Evolutionary conservation across 2,797 vertebrate species (phyloP), one percentile per base, ranked within the genome.

Genomic region (Podarcis lilfordi): DNA sequence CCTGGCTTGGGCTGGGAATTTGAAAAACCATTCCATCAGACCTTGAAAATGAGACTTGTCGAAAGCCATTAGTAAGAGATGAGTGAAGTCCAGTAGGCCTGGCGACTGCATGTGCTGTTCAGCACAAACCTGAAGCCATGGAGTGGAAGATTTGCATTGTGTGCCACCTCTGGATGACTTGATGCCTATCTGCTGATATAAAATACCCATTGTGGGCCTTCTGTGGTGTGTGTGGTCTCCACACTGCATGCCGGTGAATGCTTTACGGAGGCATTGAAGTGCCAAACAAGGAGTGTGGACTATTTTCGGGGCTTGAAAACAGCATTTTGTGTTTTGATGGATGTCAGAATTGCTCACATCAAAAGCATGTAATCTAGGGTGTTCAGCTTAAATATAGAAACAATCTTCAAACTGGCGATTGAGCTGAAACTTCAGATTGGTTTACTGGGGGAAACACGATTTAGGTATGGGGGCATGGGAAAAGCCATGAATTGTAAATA

Each of bases 401-500:
- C 3, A 15, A 68, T 55, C 5, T 15, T 81, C 29, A 5, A 40
- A 71, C 35, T 92, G 55, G 21, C 13, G 77, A 76, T 9, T 40
- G 86, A 81, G 43, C 21, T 69, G 37, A 55, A 95, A 93, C 9
- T 82, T 87, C 59, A 71, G 91, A 88, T 66, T 77, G 27, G 82
- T 78, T 90, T 89, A 3, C 50, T 37, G 84, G 82, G 37, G 75
- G 13, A 4, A 92, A 90, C 77, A 4, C 75, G 25, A 88, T 89
- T 94, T 87, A 80, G 0, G 0, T 40, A 74, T 88, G 68, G 89
- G 68, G 74, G 8, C 4, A 13, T 40, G n/a, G 32, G 29, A 3
- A 29, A 27, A 64, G n/a, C 11, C 35, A 72, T 0, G 23, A 8
- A 83, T 35, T 21, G 71, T 50, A 89, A 80, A 75, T 74, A 64